Evolutionary conservation across 1,140 invertebrate genomes (phyloP).

Genomic region (Coboldia fuscipes): DNA sequence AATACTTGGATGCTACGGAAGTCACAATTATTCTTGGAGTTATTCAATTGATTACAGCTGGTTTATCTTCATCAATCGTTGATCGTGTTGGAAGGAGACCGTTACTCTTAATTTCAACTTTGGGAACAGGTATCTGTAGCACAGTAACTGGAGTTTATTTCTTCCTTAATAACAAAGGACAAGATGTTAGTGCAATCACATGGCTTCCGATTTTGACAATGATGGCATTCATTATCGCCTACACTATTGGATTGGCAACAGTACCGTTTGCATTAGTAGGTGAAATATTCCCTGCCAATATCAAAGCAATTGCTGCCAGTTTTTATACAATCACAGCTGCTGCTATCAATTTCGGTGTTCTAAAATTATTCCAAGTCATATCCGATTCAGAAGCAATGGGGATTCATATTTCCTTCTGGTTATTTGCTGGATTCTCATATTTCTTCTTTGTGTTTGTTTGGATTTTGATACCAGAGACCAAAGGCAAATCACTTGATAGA

Average conservation of each 20-base stretch:
- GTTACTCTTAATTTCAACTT: constrained; percentile 36
- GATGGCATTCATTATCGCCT: constrained; percentile 43
- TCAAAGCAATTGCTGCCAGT: constrained; percentile 49
- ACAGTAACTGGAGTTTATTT: constrained; percentile 38
- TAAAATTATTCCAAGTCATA: constrained; percentile 47
- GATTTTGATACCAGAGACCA: constrained; percentile 53
- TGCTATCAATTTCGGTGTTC: too few species aligned
- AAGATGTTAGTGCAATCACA: constrained; percentile 19
- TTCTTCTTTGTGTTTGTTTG: constrained; percentile 38
- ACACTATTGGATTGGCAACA: constrained; percentile 42
- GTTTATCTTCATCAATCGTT: constrained; percentile 37
- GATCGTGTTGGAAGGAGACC: constrained; percentile 47
- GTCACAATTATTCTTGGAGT: constrained; percentile 40
- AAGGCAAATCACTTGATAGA: constrained; percentile 56
- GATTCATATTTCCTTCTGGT: constrained; percentile 46
- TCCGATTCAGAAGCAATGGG: constrained; percentile 30
- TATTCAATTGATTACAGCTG: constrained; percentile 39
- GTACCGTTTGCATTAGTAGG: constrained; percentile 49
- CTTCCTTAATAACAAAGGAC: constrained; percentile 22
- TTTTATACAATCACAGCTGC: too few species aligned
- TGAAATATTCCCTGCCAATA: constrained; percentile 48
- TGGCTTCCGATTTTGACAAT: constrained; percentile 40
- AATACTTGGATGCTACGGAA: constrained; percentile 24
- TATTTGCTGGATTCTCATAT: constrained; percentile 44
- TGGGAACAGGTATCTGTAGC: constrained; percentile 28